Percentiles rank a stretch among this genome's conserved stretches.
phyloP scores from a whole-genome alignment of 1,140 invertebrate species.

The Apis mellifera region DNA sequence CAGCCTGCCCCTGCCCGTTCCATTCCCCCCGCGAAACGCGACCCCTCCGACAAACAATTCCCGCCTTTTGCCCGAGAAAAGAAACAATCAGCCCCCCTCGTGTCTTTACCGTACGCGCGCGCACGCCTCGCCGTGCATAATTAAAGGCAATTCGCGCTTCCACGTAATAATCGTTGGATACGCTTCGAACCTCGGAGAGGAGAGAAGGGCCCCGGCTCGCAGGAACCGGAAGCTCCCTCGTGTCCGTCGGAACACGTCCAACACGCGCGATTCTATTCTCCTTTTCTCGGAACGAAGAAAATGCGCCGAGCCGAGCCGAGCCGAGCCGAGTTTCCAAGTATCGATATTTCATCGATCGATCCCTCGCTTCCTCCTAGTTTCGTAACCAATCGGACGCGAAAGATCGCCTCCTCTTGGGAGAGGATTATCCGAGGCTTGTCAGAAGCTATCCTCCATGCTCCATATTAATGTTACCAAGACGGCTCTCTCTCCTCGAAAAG shows the following conservation, averaged over 20 bases:
- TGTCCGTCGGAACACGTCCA: conserved; percentile 45
- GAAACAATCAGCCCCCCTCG: conserved; percentile 24
- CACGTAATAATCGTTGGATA: conserved; percentile 58
- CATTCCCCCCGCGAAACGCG: conserved; percentile 19
- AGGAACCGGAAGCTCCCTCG: conserved; percentile 59
- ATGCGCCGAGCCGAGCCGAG: neutral
- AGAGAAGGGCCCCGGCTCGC: neutral
- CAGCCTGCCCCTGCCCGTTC: neutral
- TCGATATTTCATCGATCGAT: neutral
- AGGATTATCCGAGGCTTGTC: no score
- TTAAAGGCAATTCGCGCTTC: conserved; percentile 54
- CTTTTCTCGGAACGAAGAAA: neutral
- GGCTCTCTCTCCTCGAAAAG: no score
- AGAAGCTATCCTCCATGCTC: no score
- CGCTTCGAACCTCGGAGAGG: conserved; percentile 39
- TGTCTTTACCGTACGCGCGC: neutral
- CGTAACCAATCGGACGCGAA: neutral
- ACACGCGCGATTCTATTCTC: neutral
- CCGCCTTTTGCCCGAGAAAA: neutral
- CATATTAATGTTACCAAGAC: no score
- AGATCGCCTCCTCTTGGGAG: no score
- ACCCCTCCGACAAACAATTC: conserved; percentile 14
- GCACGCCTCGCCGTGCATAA: conserved; percentile 50
- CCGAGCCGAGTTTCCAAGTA: neutral
- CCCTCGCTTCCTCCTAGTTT: neutral